A percentile compares a stretch with the other conserved stretches of the same genome.
phyloP scores from a whole-genome alignment of 2,113 vertebrate species.

The Aegithalos caudatus region DNA sequence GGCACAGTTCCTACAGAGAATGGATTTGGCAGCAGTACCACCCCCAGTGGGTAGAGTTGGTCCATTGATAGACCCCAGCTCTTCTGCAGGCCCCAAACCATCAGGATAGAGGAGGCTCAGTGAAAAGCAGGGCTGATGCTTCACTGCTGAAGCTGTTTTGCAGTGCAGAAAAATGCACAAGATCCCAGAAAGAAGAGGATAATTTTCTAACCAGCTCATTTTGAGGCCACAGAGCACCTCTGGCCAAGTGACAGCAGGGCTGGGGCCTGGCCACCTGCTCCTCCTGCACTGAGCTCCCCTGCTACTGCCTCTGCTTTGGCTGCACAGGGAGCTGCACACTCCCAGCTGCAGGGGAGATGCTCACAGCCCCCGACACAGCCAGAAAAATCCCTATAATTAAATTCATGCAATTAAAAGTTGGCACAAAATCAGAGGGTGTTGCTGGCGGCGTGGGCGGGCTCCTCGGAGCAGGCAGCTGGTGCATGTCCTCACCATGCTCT shows the following conservation, averaged over 20 bases:
- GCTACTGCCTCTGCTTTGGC: not conserved
- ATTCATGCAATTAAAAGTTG: not conserved
- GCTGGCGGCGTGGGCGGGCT: not conserved
- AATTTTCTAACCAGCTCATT: not conserved
- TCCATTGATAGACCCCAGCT: fast-evolving
- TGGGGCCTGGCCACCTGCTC: fast-evolving
- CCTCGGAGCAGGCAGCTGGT: not conserved
- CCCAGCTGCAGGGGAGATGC: not conserved
- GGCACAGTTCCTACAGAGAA: not conserved
- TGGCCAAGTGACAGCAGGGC: not conserved
- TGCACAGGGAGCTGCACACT: not conserved
- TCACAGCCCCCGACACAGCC: not conserved
- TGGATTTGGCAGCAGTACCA: not conserved
- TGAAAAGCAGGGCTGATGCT: not conserved
- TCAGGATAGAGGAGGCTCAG: fast-evolving
- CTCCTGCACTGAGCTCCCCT: not conserved
- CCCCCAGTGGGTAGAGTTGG: fast-evolving
- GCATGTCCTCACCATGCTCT: fast-evolving
- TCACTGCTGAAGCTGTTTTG: not conserved
- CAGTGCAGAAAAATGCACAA: not conserved
- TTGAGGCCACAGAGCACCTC: not conserved
- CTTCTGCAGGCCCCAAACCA: not conserved
- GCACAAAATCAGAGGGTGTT: not conserved
- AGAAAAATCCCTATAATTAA: slow-evolving; percentile 41
- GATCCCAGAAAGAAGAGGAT: not conserved